A percentile compares a stretch with the other conserved stretches of the same genome.
phyloP scores from a whole-genome alignment of 2,888 invertebrate genomes.

The Hyles lineata region DNA sequence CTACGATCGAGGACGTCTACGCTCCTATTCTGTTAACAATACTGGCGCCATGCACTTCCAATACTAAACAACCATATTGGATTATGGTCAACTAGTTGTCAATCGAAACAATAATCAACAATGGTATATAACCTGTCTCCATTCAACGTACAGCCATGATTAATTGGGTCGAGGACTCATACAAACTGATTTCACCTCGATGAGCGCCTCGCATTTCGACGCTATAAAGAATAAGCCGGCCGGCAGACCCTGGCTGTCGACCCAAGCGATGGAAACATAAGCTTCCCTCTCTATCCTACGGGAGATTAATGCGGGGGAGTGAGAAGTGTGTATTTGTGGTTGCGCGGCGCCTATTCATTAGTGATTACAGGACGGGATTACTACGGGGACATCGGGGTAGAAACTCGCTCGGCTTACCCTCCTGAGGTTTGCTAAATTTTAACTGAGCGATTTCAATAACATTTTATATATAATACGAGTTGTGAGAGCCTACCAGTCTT shows the following conservation, averaged over 20 bases:
- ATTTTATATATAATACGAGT: constrained; percentile 66
- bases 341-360: constrained; percentile 79
- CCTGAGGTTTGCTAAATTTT: constrained; percentile 77
- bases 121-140: constrained; percentile 34
- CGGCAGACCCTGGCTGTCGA: constrained; percentile 68
- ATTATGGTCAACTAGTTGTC: background rate
- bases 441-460: constrained; percentile 54
- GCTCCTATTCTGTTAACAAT: background rate
- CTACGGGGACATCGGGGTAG: constrained; percentile 79
- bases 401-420: constrained; percentile 68
- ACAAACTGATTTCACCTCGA: constrained; percentile 78
- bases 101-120: constrained; percentile 25
- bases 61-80: background rate
- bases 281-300: constrained; percentile 65
- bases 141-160: constrained; percentile 67
- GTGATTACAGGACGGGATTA: constrained; percentile 79
- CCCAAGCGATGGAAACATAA: constrained; percentile 59
- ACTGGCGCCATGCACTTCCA: background rate
- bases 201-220: constrained; percentile 78
- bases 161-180: constrained; percentile 78
- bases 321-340: constrained; percentile 67
- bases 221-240: constrained; percentile 82
- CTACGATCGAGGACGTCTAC: background rate
- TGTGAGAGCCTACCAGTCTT: constrained; percentile 39
- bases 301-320: constrained; percentile 52